phyloP scores from a whole-genome alignment of 2,797 vertebrate species.

The Macrochelys suwanniensis region DNA sequence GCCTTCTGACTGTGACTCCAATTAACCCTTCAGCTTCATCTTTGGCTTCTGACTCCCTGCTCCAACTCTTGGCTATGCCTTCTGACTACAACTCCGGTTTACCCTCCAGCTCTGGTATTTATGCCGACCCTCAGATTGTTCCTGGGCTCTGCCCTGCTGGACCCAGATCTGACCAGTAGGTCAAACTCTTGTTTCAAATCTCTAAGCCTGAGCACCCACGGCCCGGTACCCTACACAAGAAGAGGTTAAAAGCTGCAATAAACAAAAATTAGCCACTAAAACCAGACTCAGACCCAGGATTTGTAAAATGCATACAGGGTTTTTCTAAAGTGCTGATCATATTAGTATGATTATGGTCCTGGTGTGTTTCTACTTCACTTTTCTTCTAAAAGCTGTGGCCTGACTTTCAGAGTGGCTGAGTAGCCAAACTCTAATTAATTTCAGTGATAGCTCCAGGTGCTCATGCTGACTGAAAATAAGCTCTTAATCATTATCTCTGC shows the following conservation, averaged over 20 bases:
- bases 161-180: not conserved
- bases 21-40: no score
- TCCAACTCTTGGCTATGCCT: not conserved
- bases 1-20: no score
- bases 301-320: not conserved
- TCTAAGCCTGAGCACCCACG: not conserved
- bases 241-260: not conserved
- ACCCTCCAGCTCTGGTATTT: not conserved
- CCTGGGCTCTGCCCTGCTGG: not conserved
- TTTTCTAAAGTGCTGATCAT: rapidly evolving
- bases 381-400: not conserved
- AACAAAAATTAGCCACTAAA: not conserved
- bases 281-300: not conserved
- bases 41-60: no score
- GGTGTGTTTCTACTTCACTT: not conserved
- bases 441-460: not conserved
- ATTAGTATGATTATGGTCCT: not conserved
- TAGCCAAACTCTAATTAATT: not conserved
- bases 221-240: not conserved
- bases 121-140: not conserved
- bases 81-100: not conserved
- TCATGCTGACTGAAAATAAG: not conserved
- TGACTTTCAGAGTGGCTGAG: not conserved
- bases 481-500: not conserved
- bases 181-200: not conserved